These are phyloP conservation scores for Parazoanthus swiftii DNA, from an alignment of 92 coral and sea anemone genomes.

Conservation along the genomic window DNA sequence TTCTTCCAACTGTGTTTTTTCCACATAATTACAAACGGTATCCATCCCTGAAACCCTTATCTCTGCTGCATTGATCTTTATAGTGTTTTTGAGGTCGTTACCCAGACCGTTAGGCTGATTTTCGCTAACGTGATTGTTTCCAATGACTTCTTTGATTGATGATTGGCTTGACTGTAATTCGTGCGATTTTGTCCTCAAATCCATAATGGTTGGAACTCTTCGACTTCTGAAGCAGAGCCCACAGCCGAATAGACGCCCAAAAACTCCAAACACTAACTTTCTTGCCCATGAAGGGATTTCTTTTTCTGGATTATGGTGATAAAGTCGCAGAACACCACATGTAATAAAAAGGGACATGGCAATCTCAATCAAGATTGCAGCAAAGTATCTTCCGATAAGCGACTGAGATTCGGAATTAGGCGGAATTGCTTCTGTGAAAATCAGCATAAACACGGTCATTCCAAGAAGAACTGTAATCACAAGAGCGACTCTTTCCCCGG, in stretches of 20 bases:
- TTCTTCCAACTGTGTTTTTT: conserved; percentile 44
- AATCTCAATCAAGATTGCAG: conserved; percentile 84
- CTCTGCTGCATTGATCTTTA: background rate
- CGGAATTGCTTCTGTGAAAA: conserved; percentile 93
- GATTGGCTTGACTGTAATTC: conserved; percentile 2
- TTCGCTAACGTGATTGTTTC: conserved; percentile 33
- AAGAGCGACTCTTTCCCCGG: conserved; percentile 94
- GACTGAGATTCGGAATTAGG: conserved; percentile 92
- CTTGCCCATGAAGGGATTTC: conserved; percentile 79
- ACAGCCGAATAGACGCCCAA: conserved; percentile 66
- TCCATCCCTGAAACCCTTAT: conserved; percentile 25
- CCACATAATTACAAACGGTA: conserved; percentile 45
- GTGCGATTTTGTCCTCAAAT: background rate
- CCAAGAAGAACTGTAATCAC: conserved; percentile 91
- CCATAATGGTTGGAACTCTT: background rate
- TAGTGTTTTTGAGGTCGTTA: background rate
- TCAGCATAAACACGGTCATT: conserved; percentile 93
- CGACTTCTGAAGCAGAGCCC: conserved; percentile 40
- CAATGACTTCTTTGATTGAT: conserved; percentile 15
- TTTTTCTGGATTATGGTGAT: conserved; percentile 80
- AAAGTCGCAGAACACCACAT: conserved; percentile 72
- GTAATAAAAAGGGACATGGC: conserved; percentile 76
- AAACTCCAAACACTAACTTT: conserved; percentile 66
- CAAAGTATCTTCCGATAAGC: conserved; percentile 90
- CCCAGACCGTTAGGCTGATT: conserved; percentile 20